phyloP scores from a whole-genome alignment of 2,888 invertebrate species.

The Magallana nippona region DNA sequence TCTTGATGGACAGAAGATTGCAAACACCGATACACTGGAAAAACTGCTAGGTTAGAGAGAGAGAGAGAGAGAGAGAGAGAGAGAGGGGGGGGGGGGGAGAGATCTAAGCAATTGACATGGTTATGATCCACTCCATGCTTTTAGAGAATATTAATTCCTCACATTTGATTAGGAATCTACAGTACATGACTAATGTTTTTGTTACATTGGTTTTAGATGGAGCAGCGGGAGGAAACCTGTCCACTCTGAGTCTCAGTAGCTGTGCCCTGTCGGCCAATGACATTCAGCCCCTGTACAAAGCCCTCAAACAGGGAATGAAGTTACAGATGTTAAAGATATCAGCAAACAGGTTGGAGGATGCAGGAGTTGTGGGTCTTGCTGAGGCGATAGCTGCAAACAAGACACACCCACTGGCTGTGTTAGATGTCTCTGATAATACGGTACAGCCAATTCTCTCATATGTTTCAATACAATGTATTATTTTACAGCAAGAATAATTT shows the following conservation, averaged over 20 bases:
- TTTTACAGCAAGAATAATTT: no score
- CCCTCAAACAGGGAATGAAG: slow-evolving; percentile 63
- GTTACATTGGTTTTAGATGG: slow-evolving; percentile 48
- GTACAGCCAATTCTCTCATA: not conserved
- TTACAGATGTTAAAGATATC: slow-evolving; percentile 73
- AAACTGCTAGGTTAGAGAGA: slow-evolving; percentile 57
- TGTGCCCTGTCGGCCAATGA: slow-evolving; percentile 71
- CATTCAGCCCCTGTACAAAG: slow-evolving; percentile 61
- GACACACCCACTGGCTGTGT: slow-evolving; percentile 66
- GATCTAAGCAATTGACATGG: not conserved
- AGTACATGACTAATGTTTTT: no score
- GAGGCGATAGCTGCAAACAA: slow-evolving; percentile 61
- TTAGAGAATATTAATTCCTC: no score
- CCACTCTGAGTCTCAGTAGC: slow-evolving; percentile 69
- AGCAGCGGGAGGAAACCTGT: slow-evolving; percentile 56
- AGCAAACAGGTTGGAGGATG: slow-evolving; percentile 72
- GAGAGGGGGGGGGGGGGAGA: not conserved
- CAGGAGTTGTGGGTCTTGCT: slow-evolving; percentile 58
- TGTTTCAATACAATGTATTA: no score
- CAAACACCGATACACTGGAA: slow-evolving; percentile 63
- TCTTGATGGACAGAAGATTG: slow-evolving; percentile 70
- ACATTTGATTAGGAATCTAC: no score
- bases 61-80: slow-evolving; percentile 3
- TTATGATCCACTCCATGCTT: no score
- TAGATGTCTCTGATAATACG: slow-evolving; percentile 71